phyloP scores from a whole-genome alignment of 2,797 vertebrate species.

The Galaxias olidus region DNA sequence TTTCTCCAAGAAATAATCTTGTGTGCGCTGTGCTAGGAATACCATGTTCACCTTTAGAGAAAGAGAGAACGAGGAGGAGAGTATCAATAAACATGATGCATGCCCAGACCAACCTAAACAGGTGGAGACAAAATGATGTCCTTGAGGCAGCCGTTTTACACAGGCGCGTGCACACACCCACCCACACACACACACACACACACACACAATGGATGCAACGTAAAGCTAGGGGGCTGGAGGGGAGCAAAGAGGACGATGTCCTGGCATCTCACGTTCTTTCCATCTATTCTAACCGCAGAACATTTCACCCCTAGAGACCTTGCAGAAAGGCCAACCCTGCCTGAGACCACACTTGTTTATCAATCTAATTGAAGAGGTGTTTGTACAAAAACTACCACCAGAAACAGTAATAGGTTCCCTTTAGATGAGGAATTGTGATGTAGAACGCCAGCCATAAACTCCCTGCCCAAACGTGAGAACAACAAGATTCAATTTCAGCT shows the following conservation, averaged over 20 bases:
- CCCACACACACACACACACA: constrained; percentile 22
- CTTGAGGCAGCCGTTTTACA: not conserved
- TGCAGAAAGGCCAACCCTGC: constrained; percentile 37
- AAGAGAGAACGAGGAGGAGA: not conserved
- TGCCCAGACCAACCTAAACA: constrained; percentile 26
- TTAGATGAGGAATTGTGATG: constrained; percentile 26
- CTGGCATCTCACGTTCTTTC: constrained; percentile 41
- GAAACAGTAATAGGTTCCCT: not conserved
- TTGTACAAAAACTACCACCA: not conserved
- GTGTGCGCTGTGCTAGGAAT: no score
- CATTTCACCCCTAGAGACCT: constrained; percentile 41
- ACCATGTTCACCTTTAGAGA: constrained; percentile 2
- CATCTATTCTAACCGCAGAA: constrained; percentile 43
- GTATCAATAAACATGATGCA: not conserved
- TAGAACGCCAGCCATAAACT: not conserved
- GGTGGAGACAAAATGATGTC: constrained; percentile 9
- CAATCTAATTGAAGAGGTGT: constrained; percentile 33
- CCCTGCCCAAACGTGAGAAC: no score
- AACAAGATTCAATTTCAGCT: no score
- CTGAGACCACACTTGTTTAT: constrained; percentile 35
- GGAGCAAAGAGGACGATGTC: not conserved
- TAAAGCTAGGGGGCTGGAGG: not conserved
- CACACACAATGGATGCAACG: not conserved
- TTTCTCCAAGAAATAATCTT: not conserved
- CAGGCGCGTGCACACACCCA: not conserved